Evolutionary conservation across 2,113 vertebrate genomes (phyloP).

Genomic region (Corapipo altera): DNA sequence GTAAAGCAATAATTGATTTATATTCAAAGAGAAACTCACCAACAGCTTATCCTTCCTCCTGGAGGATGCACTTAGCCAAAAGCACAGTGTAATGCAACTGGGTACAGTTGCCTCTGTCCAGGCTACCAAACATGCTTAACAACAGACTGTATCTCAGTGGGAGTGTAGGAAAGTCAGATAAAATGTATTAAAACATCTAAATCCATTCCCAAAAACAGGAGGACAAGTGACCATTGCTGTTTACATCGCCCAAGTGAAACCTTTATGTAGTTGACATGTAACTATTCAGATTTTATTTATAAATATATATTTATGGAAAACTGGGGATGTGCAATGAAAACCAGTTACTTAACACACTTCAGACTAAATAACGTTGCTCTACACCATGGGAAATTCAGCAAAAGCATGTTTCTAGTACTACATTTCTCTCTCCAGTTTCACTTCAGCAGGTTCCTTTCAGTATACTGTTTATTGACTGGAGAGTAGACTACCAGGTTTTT

Average conservation of each 20-base stretch:
- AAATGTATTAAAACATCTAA: neutral
- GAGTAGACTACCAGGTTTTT: neutral
- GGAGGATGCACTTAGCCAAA: neutral
- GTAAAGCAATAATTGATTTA: neutral
- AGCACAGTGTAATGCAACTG: neutral
- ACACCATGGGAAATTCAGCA: neutral
- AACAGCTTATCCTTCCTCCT: neutral
- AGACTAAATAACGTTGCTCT: neutral
- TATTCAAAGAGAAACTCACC: neutral
- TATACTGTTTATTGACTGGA: neutral
- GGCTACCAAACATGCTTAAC: neutral
- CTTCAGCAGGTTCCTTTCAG: neutral
- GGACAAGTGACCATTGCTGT: rapidly evolving
- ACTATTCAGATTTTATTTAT: neutral
- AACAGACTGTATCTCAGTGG: rapidly evolving
- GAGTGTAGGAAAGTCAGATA: neutral
- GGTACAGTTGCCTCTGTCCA: neutral
- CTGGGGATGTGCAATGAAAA: neutral
- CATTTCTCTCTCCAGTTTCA: neutral
- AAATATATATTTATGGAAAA: neutral
- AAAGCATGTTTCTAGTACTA: neutral
- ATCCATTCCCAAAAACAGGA: neutral
- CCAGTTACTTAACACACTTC: neutral
- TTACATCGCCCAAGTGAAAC: neutral
- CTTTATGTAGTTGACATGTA: neutral